These are phyloP conservation scores for Rhodophaea formosa DNA, from an alignment of 2,888 invertebrate genomes.

Conservation along the genomic window DNA sequence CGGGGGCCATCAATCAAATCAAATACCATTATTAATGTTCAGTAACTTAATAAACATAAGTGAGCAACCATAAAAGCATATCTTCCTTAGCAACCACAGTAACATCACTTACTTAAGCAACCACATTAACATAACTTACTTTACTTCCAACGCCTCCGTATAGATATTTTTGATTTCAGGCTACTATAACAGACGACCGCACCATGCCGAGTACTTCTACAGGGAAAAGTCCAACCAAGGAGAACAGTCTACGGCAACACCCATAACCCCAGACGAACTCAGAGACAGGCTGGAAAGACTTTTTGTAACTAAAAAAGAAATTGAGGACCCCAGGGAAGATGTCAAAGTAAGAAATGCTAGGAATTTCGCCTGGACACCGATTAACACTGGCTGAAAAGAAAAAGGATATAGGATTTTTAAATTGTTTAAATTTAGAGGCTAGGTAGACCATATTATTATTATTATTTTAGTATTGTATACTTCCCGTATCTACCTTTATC, in stretches of 20 bases:
- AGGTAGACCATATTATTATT: too few relatives aligned
- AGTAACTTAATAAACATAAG: too few relatives aligned
- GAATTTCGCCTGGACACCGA: slow-evolving; percentile 71
- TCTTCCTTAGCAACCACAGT: too few relatives aligned
- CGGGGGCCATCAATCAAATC: too few relatives aligned
- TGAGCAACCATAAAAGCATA: too few relatives aligned
- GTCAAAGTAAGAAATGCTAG: slow-evolving; percentile 62
- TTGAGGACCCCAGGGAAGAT: slow-evolving; percentile 48
- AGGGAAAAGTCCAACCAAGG: slow-evolving; percentile 52
- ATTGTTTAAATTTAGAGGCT: background rate
- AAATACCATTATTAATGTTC: too few relatives aligned
- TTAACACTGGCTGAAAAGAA: slow-evolving; percentile 45
- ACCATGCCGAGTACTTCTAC: slow-evolving; percentile 57
- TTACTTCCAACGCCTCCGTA: slow-evolving; percentile 11
- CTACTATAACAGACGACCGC: slow-evolving; percentile 58
- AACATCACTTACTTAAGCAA: slow-evolving; percentile 9
- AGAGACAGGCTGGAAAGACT: slow-evolving; percentile 74
- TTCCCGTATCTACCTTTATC: too few relatives aligned
- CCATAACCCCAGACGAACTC: slow-evolving; percentile 77
- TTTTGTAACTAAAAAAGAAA: slow-evolving; percentile 69
- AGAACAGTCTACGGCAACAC: slow-evolving; percentile 61
- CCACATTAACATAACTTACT: background rate
- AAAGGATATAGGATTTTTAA: slow-evolving; percentile 5
- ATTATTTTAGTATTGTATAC: too few relatives aligned
- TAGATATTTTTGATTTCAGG: slow-evolving; percentile 44